Percentiles rank a stretch among this genome's conserved stretches.
phyloP scores from a whole-genome alignment of 2,888 invertebrate genomes.

The Pycnomerus fuliginosus region DNA sequence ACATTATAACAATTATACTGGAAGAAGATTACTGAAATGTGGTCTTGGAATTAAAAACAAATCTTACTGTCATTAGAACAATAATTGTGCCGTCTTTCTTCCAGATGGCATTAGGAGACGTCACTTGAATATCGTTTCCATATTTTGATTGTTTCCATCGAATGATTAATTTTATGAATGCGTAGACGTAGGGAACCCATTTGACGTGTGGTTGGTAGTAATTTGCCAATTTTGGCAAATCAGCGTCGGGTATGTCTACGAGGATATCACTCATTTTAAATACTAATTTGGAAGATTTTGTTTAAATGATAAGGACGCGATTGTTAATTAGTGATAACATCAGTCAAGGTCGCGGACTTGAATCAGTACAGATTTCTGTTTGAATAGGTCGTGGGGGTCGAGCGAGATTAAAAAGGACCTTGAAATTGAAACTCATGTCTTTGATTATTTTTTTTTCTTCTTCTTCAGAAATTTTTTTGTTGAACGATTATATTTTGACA shows the following conservation, averaged over 20 bases:
- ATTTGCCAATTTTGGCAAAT: conserved; percentile 4
- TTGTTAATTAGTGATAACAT: no score
- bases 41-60: neutral
- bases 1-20: conserved; percentile 8
- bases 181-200: conserved; percentile 8
- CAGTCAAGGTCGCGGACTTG: no score
- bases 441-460: no score
- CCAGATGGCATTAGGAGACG: conserved; percentile 5
- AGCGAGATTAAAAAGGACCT: no score
- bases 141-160: conserved; percentile 11
- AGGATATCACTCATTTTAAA: conserved; percentile 12
- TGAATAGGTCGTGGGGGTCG: no score
- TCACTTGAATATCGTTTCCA: conserved; percentile 4
- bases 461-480: no score
- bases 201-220: conserved; percentile 6
- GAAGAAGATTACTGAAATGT: neutral
- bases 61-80: conserved; percentile 7
- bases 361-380: no score
- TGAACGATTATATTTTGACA: no score
- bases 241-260: conserved; percentile 7
- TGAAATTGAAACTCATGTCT: no score
- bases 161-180: conserved; percentile 7
- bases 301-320: no score
- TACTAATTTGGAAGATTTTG: no score
- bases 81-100: conserved; percentile 11